Percentiles rank a stretch among this genome's conserved stretches.
phyloP scores from a whole-genome alignment of 1,140 invertebrate genomes.

The Babylonia areolata region DNA sequence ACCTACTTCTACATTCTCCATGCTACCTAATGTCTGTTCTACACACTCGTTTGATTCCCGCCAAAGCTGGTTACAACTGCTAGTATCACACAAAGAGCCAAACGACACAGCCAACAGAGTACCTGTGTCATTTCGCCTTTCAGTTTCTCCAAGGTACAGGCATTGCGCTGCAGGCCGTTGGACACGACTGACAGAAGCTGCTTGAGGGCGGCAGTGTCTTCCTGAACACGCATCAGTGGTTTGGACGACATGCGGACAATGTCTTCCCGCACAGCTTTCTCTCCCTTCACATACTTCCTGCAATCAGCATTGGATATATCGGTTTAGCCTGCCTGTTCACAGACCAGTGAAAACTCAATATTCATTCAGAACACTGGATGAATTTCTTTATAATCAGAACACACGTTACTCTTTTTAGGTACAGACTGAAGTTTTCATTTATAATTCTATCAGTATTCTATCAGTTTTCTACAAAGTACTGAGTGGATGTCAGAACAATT shows the following conservation, averaged over 20 bases:
- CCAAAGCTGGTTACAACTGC: too few relatives aligned
- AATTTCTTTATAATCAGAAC: too few relatives aligned
- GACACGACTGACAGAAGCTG: slow-evolving; percentile 81
- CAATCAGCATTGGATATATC: slow-evolving; percentile 74
- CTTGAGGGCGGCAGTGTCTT: slow-evolving; percentile 82
- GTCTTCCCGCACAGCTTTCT: slow-evolving; percentile 88
- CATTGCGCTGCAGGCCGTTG: slow-evolving; percentile 78
- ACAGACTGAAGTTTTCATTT: too few relatives aligned
- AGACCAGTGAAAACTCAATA: too few relatives aligned
- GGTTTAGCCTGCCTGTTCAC: background rate
- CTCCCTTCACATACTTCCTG: slow-evolving; percentile 89
- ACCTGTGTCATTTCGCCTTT: slow-evolving; percentile 85
- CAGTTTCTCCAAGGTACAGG: slow-evolving; percentile 82
- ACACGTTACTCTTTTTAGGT: too few relatives aligned
- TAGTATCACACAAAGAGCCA: too few relatives aligned
- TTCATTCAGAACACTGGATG: too few relatives aligned
- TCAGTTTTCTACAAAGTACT: too few relatives aligned
- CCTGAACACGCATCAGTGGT: slow-evolving; percentile 81
- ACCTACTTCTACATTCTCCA: too few relatives aligned
- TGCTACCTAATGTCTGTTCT: too few relatives aligned
- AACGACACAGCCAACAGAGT: slow-evolving; percentile 10
- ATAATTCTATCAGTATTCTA: too few relatives aligned
- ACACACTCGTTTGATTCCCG: background rate
- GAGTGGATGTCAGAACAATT: too few relatives aligned
- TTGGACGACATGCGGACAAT: slow-evolving; percentile 85